phyloP scores from a whole-genome alignment of 2,888 invertebrate species.

The Orthosia incerta region DNA sequence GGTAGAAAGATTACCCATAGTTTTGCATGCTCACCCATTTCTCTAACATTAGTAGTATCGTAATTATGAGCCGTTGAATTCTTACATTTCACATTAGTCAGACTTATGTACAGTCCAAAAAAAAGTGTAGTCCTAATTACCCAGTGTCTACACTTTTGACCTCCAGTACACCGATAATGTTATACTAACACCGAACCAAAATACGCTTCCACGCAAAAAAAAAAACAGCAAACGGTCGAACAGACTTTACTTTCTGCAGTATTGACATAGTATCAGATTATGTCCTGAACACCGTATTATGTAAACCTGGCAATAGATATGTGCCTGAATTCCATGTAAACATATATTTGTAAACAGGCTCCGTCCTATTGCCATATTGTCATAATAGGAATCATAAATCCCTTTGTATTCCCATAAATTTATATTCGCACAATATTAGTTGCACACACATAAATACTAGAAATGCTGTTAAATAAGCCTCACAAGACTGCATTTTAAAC shows the following conservation, averaged over 20 bases:
- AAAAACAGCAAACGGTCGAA: not conserved
- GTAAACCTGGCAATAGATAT: not conserved
- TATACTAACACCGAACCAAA: too few species aligned
- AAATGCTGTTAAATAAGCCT: slow-evolving; percentile 16
- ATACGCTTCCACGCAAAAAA: not conserved
- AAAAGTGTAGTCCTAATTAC: too few species aligned
- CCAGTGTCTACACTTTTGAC: too few species aligned
- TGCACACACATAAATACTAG: slow-evolving; percentile 15
- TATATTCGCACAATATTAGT: slow-evolving; percentile 15
- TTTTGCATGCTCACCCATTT: not conserved
- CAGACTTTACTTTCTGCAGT: not conserved
- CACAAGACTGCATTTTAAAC: slow-evolving; percentile 30
- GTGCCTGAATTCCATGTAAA: slow-evolving; percentile 22
- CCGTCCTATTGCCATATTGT: not conserved
- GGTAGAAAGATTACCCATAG: not conserved
- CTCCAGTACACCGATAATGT: too few species aligned
- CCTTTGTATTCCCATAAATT: too few species aligned
- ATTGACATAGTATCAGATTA: not conserved
- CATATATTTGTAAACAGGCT: slow-evolving; percentile 7
- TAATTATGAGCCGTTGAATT: not conserved
- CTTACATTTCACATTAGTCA: too few species aligned
- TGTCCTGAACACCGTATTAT: not conserved
- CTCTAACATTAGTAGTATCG: not conserved
- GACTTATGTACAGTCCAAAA: too few species aligned
- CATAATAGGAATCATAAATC: not conserved